Evolutionary conservation across 2,888 invertebrate species (phyloP).

Genomic region (Ephialtes manifestator): DNA sequence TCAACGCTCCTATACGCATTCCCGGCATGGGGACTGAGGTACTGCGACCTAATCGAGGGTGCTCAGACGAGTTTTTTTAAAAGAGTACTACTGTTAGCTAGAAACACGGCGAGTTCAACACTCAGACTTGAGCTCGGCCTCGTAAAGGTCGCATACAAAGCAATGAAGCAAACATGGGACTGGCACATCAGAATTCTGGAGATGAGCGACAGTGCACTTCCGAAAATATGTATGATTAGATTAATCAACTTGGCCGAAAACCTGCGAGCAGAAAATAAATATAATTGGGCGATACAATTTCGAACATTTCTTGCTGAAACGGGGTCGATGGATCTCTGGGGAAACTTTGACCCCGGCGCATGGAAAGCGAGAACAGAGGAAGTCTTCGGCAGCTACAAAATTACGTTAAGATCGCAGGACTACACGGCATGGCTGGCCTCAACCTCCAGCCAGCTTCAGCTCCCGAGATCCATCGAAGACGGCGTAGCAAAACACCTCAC

Average conservation of each 20-base stretch:
- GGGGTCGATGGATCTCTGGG: slow-evolving; percentile 10
- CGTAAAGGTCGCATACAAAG: neutral
- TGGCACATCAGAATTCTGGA: slow-evolving; percentile 30
- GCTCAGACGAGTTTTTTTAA: slow-evolving; percentile 35
- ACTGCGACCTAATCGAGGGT: slow-evolving; percentile 20
- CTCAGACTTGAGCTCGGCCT: neutral
- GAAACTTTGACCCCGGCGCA: neutral
- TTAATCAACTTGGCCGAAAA: slow-evolving; percentile 14
- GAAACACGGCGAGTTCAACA: slow-evolving; percentile 12
- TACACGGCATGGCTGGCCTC: neutral
- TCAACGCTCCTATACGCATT: slow-evolving; percentile 16
- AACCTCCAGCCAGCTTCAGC: neutral
- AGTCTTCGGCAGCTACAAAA: neutral
- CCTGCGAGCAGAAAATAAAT: neutral
- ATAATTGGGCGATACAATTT: slow-evolving; percentile 23
- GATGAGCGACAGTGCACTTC: slow-evolving; percentile 5
- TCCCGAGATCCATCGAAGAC: slow-evolving; percentile 1
- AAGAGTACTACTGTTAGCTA: slow-evolving; percentile 23
- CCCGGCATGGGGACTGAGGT: slow-evolving; percentile 29
- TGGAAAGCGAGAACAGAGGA: neutral
- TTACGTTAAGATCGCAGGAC: neutral
- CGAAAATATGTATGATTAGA: slow-evolving; percentile 30
- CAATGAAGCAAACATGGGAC: slow-evolving; percentile 9
- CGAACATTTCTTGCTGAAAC: neutral
- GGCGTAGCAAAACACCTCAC: slow-evolving; percentile 13